phyloP scores from a whole-genome alignment of 2,113 vertebrate species.

The Haemorhous mexicanus region DNA sequence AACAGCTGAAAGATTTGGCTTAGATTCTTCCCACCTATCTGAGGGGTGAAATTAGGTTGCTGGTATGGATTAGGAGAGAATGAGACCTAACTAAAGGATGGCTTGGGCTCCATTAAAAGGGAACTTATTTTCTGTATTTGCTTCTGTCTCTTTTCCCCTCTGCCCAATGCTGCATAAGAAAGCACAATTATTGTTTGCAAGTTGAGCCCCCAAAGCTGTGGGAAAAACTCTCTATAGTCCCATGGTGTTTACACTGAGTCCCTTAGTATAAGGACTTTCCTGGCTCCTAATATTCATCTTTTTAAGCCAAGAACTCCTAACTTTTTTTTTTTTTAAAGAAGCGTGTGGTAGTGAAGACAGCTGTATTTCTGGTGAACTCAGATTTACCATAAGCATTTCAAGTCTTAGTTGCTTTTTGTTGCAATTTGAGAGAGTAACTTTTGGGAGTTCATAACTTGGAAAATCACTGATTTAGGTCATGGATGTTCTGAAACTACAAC shows the following conservation, averaged over 20 bases:
- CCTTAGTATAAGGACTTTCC: not conserved
- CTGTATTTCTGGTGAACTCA: not conserved
- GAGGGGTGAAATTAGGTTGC: not conserved
- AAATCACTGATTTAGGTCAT: not conserved
- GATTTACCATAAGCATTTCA: not conserved
- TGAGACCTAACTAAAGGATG: not conserved
- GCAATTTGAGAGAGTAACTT: not conserved
- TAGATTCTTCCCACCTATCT: not conserved
- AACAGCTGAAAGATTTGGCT: not conserved
- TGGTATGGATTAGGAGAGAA: not conserved
- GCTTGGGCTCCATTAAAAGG: not conserved
- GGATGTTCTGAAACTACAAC: not conserved
- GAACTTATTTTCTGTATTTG: not conserved
- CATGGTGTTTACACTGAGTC: not conserved
- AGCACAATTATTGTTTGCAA: not conserved
- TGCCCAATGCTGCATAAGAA: not conserved
- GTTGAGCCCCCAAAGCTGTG: not conserved
- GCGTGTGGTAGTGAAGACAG: accelerated
- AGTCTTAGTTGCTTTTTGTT: not conserved
- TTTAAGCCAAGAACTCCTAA: not conserved
- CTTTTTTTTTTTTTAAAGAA: not conserved
- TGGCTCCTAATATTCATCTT: not conserved
- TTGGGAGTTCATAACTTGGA: not conserved
- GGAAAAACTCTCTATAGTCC: not conserved
- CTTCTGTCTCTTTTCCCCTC: not conserved